Conservation (phyloP, 2,113 vertebrate genomes). For the Nyctereutes procyonoides region DNA sequence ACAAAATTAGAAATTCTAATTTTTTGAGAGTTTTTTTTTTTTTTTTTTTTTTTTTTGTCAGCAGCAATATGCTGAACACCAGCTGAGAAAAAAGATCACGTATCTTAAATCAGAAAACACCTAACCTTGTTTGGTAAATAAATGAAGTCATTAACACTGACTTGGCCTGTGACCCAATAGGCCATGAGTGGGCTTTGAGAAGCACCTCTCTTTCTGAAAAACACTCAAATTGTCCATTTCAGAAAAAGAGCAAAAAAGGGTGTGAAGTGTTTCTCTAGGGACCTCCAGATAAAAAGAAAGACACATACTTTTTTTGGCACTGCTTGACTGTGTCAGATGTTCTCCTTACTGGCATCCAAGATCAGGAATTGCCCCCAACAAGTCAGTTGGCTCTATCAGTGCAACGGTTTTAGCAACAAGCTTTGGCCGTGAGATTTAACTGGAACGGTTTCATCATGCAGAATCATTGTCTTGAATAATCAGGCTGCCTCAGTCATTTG, state of each 20-base stretch:
- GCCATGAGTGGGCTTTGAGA: background rate
- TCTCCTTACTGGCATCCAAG: background rate
- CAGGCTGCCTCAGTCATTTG: background rate
- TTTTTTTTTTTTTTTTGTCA: background rate
- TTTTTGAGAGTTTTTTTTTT: background rate
- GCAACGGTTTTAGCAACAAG: constrained; percentile 53
- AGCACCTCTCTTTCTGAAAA: background rate
- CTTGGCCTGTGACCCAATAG: background rate
- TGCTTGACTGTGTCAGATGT: background rate
- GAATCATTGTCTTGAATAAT: constrained; percentile 63
- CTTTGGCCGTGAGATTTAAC: constrained; percentile 13
- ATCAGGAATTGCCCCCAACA: constrained; percentile 15
- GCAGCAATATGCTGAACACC: background rate
- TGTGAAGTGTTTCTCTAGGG: background rate
- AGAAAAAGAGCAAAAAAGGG: background rate
- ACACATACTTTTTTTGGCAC: background rate
- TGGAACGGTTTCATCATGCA: constrained; percentile 58
- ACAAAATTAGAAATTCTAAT: background rate
- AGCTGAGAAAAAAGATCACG: background rate
- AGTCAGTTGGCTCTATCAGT: constrained; percentile 53
- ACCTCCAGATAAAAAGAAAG: background rate
- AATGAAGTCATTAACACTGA: background rate
- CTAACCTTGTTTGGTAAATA: background rate
- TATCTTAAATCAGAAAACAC: background rate
- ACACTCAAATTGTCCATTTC: background rate